These are phyloP conservation scores for Aleiodes testaceus DNA, from an alignment of 2,888 invertebrate species.

Conservation along the genomic window DNA sequence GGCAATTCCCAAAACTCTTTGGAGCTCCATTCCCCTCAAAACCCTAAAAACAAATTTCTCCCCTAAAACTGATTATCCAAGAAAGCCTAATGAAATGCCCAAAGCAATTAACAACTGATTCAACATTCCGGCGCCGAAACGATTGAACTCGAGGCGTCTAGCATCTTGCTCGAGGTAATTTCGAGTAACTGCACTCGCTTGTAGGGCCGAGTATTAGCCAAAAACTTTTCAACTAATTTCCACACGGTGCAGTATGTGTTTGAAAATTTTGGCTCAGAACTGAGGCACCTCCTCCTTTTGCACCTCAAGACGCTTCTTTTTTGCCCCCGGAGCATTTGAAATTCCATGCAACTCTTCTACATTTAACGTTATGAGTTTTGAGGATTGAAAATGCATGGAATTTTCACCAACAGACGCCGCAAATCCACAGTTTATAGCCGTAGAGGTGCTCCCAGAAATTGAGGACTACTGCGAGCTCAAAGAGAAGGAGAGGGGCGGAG, in stretches of 20 bases:
- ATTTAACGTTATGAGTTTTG: conserved; percentile 43
- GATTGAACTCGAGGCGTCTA: conserved; percentile 39
- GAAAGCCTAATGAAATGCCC: too few species aligned
- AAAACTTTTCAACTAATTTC: conserved; percentile 53
- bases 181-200: conserved; percentile 17
- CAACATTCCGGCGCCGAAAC: not conserved
- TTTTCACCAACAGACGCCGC: conserved; percentile 48
- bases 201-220: conserved; percentile 21
- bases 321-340: conserved; percentile 31
- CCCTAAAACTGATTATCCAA: too few species aligned
- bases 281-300: not conserved
- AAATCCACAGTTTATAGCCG: not conserved
- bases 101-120: too few species aligned
- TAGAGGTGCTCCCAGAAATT: too few species aligned
- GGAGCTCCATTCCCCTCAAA: too few species aligned
- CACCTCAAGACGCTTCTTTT: conserved; percentile 21
- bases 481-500: conserved; percentile 3
- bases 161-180: conserved; percentile 35
- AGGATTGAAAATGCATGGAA: conserved; percentile 42
- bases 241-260: conserved; percentile 45
- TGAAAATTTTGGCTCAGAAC: conserved; percentile 8
- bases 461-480: not conserved
- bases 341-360: conserved; percentile 35
- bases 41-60: too few species aligned
- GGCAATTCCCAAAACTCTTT: too few species aligned